Evolutionary conservation across 2,113 vertebrate species (phyloP).

Genomic region (Alexandromys fortis): DNA sequence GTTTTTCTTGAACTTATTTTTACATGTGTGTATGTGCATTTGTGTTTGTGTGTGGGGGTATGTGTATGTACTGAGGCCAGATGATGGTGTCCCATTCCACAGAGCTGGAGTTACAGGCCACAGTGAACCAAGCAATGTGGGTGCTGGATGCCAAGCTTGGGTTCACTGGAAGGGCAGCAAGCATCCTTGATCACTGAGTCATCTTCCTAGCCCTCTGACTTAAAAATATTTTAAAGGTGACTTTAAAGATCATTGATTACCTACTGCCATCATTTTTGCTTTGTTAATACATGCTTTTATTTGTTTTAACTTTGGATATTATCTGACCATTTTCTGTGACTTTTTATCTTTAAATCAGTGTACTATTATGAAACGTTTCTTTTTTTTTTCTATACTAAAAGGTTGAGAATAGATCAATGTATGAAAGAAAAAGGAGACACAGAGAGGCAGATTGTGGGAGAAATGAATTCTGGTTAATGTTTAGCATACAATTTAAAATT

Average conservation of each 20-base stretch:
- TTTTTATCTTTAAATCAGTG: not conserved
- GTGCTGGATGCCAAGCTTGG: not conserved
- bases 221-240: not conserved
- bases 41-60: not conserved
- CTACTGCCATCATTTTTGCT: not conserved
- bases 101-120: not conserved
- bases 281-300: not conserved
- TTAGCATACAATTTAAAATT: slow-evolving; percentile 37
- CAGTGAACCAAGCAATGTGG: not conserved
- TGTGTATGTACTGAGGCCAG: not conserved
- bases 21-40: not conserved
- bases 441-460: not conserved
- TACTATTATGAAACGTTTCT: not conserved
- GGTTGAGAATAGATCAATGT: not conserved
- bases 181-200: not conserved
- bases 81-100: not conserved
- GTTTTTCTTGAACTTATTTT: not conserved
- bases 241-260: not conserved
- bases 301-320: not conserved
- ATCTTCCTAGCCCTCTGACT: not conserved
- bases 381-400: not conserved
- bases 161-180: not conserved
- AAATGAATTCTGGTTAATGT: slow-evolving; percentile 26
- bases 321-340: not conserved
- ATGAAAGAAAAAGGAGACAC: not conserved